phyloP scores from a whole-genome alignment of 2,888 invertebrate genomes.

The Neria commutata region DNA sequence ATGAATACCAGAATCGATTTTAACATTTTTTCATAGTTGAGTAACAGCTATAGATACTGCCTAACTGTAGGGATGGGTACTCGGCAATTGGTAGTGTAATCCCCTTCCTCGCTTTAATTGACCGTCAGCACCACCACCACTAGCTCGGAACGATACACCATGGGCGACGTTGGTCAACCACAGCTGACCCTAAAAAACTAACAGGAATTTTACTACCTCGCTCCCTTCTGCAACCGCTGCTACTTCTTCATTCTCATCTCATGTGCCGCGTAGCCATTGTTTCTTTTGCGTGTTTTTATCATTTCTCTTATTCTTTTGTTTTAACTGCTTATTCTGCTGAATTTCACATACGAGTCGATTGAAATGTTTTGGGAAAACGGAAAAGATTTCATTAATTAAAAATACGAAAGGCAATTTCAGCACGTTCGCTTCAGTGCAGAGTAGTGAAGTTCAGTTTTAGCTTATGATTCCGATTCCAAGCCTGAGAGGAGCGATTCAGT shows the following conservation, averaged over 20 bases:
- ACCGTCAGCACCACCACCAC: neutral
- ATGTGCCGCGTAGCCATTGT: neutral
- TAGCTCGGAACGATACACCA: too few relatives aligned
- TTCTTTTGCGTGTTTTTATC: neutral
- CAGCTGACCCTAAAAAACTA: neutral
- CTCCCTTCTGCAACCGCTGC: neutral
- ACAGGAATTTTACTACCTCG: neutral
- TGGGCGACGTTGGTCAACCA: neutral
- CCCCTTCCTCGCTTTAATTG: neutral
- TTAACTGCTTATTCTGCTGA: neutral
- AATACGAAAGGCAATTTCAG: neutral
- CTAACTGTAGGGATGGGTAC: too few relatives aligned
- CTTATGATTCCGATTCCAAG: too few relatives aligned
- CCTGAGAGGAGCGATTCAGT: too few relatives aligned
- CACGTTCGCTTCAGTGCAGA: neutral
- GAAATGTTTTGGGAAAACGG: neutral
- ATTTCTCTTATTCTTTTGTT: neutral
- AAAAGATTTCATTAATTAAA: conserved; percentile 3
- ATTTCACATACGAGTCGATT: neutral
- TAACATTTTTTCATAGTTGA: too few relatives aligned
- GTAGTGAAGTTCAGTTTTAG: too few relatives aligned
- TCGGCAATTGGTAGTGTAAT: too few relatives aligned
- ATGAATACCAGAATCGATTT: too few relatives aligned
- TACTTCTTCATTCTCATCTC: neutral
- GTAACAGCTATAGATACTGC: too few relatives aligned